Evolutionary conservation across 1,140 invertebrate species (phyloP).

Genomic region (Anastrepha ludens): DNA sequence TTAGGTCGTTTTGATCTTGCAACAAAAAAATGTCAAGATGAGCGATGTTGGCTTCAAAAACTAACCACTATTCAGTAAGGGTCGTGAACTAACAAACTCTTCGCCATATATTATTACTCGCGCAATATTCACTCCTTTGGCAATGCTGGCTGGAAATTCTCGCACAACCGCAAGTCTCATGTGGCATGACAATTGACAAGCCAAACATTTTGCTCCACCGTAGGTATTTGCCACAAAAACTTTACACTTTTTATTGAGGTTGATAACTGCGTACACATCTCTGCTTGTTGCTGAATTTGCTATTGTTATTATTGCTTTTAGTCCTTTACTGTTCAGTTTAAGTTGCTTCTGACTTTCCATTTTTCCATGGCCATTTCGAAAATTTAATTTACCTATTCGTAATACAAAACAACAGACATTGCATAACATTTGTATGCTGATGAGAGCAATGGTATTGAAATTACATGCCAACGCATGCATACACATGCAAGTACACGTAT

Average conservation of each 20-base stretch:
- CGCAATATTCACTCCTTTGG: neutral
- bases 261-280: neutral
- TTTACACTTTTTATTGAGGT: neutral
- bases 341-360: neutral
- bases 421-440: neutral
- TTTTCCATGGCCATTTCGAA: neutral
- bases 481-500: neutral
- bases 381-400: constrained; percentile 35
- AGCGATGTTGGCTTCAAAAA: no score
- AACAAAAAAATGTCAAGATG: no score
- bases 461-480: neutral
- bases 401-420: constrained; percentile 36
- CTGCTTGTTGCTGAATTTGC: neutral
- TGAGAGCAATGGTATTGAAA: neutral
- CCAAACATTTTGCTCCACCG: constrained; percentile 12
- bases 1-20: no score
- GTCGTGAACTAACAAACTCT: no score
- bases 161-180: neutral
- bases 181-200: constrained; percentile 5
- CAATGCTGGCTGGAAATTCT: neutral
- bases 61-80: no score
- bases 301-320: neutral
- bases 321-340: neutral
- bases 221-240: neutral
- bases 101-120: no score